These are phyloP conservation scores for Bothrops jararaca DNA, from an alignment of 2,113 vertebrate species.

Conservation along the genomic window DNA sequence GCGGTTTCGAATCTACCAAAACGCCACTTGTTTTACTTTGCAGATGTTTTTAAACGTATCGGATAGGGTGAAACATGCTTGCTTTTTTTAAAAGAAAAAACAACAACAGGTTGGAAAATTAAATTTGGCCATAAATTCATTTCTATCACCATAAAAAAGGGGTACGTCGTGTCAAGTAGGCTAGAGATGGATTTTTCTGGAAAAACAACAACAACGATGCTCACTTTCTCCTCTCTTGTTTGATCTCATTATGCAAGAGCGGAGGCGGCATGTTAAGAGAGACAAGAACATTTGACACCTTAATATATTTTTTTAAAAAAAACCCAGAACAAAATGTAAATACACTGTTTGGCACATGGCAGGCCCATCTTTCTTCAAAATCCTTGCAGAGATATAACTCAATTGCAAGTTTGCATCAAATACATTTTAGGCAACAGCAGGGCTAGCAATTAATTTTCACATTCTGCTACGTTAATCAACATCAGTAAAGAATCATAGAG, in stretches of 20 bases:
- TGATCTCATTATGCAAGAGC: not conserved
- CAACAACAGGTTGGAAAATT: not conserved
- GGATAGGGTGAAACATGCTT: not conserved
- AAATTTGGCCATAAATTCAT: not conserved
- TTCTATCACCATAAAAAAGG: not conserved
- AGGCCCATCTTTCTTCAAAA: not conserved
- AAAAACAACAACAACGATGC: not conserved
- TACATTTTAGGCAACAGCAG: not conserved
- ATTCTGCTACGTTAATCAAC: not conserved
- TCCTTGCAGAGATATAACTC: not conserved
- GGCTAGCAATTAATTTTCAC: not conserved
- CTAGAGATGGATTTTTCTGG: not conserved
- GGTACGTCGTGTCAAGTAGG: not conserved
- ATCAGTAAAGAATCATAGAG: not conserved
- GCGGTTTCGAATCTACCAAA: not conserved
- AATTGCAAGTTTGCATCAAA: not conserved
- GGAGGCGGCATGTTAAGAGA: not conserved
- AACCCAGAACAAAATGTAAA: not conserved
- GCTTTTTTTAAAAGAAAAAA: not conserved
- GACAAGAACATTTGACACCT: not conserved
- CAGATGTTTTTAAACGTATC: not conserved
- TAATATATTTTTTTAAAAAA: not conserved
- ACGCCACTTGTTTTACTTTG: not conserved
- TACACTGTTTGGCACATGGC: not conserved
- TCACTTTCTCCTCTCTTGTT: not conserved